Percentiles rank a stretch among this genome's conserved stretches.
phyloP scores from a whole-genome alignment of 1,140 invertebrate species.

The Parapsyche elsis region DNA sequence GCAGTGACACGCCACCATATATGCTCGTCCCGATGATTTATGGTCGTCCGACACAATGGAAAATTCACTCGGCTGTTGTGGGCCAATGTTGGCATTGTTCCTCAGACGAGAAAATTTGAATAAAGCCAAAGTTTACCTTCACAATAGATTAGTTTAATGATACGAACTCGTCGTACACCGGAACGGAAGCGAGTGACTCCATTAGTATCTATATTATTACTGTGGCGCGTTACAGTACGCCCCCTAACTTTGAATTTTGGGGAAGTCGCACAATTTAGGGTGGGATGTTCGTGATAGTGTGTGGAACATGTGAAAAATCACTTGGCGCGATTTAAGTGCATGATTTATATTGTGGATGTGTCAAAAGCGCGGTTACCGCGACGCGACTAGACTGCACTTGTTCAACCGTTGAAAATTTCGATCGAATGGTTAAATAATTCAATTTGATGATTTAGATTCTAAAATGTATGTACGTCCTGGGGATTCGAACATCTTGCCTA shows the following conservation, averaged over 20 bases:
- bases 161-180: slow-evolving; percentile 11
- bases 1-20: background rate
- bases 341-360: background rate
- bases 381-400: no score
- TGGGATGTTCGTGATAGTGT: slow-evolving; percentile 7
- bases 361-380: no score
- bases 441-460: no score
- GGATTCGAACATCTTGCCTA: background rate
- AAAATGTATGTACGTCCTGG: no score
- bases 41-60: slow-evolving; percentile 25
- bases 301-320: slow-evolving; percentile 23
- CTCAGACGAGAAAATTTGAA: slow-evolving; percentile 33
- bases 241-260: background rate
- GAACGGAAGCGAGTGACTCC: slow-evolving; percentile 50
- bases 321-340: background rate
- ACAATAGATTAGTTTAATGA: slow-evolving; percentile 51
- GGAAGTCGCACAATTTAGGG: background rate
- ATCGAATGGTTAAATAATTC: no score
- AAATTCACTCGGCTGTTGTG: background rate
- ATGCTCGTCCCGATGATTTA: background rate
- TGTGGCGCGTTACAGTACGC: background rate
- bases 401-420: no score
- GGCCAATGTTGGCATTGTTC: background rate
- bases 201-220: no score
- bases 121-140: slow-evolving; percentile 46